phyloP scores from a whole-genome alignment of 2,888 invertebrate genomes.

The Sphaeridia pumilis region DNA sequence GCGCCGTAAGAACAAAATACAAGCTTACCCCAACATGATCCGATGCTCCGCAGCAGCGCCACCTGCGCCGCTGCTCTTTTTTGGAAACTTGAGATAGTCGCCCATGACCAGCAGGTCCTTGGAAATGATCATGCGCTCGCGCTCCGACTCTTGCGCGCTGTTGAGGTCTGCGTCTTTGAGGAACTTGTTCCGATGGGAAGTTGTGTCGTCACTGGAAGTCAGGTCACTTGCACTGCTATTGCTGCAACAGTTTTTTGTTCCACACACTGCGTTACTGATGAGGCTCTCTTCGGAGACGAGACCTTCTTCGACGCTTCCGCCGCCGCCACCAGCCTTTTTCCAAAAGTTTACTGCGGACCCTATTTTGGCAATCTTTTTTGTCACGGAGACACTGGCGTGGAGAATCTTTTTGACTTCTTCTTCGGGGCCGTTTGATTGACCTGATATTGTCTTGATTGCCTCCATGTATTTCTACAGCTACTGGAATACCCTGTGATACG shows the following conservation, averaged over 20 bases:
- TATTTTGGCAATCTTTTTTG: constrained; percentile 15
- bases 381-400: background rate
- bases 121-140: constrained; percentile 32
- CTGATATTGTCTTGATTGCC: background rate
- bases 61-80: too few relatives aligned
- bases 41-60: too few relatives aligned
- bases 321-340: constrained; percentile 8
- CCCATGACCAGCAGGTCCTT: constrained; percentile 35
- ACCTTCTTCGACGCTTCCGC: background rate
- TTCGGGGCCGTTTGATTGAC: too few relatives aligned
- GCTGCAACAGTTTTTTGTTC: background rate
- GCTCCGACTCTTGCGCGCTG: constrained; percentile 9
- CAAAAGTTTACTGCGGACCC: constrained; percentile 15
- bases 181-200: background rate
- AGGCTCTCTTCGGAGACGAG: background rate
- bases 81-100: constrained; percentile 35
- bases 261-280: background rate
- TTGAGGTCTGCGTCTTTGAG: constrained; percentile 11
- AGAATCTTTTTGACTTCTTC: background rate
- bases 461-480: too few relatives aligned
- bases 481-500: too few relatives aligned
- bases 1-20: too few relatives aligned
- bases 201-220: background rate
- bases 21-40: too few relatives aligned
- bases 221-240: background rate